A percentile compares a stretch with the other conserved stretches of the same genome.
phyloP scores from a whole-genome alignment of 2,888 invertebrate species.

The Cheilosia variabilis region DNA sequence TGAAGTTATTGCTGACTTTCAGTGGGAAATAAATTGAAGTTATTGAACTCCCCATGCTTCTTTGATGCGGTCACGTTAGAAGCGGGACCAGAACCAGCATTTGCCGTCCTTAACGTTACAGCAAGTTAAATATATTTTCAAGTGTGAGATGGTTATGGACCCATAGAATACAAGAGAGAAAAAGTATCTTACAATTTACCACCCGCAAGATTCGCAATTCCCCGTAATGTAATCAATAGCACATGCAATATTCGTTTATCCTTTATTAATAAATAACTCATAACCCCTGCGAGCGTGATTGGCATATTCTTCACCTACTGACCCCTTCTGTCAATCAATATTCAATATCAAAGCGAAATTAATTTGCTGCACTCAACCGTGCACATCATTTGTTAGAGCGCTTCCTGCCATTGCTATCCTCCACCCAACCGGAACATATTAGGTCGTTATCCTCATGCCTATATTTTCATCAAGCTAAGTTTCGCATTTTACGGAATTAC shows the following conservation, averaged over 20 bases:
- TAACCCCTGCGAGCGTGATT: conserved; percentile 41
- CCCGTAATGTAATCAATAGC: not conserved
- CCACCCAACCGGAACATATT: not conserved
- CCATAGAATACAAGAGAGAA: too few relatives aligned
- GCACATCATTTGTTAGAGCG: too few relatives aligned
- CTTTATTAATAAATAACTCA: conserved; percentile 23
- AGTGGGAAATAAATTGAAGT: too few relatives aligned
- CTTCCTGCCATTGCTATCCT: not conserved
- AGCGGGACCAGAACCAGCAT: too few relatives aligned
- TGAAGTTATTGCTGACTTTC: too few relatives aligned
- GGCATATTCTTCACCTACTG: conserved; percentile 32
- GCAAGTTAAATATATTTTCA: too few relatives aligned
- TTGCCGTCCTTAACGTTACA: too few relatives aligned
- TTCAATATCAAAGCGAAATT: conserved; percentile 48
- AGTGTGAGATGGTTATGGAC: too few relatives aligned
- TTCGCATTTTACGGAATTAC: conserved; percentile 5
- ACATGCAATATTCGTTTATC: conserved; percentile 17
- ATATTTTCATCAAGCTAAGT: conserved; percentile 8
- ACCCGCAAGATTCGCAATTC: not conserved
- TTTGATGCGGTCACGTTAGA: too few relatives aligned
- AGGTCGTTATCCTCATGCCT: conserved; percentile 7
- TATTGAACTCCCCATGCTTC: too few relatives aligned
- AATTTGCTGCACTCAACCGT: conserved; percentile 37
- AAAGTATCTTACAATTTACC: too few relatives aligned
- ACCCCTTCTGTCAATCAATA: conserved; percentile 56